Conservation (phyloP, 2,113 vertebrate species). For the Donacobius atricapilla region DNA sequence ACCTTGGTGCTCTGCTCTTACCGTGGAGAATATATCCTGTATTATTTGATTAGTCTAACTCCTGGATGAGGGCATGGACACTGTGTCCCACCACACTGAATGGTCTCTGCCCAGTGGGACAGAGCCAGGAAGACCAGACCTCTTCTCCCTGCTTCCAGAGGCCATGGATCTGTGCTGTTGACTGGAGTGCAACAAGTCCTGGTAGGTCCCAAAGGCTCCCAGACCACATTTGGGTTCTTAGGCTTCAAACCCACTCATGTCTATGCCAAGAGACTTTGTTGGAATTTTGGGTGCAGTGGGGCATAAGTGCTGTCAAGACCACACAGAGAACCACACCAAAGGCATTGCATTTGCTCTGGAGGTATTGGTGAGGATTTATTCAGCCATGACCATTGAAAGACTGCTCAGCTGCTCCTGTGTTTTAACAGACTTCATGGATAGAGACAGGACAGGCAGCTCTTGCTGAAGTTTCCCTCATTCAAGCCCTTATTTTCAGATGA, state of each 20-base stretch:
- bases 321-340: background rate
- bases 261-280: background rate
- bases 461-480: background rate
- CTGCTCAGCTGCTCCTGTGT: background rate
- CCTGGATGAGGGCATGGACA: background rate
- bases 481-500: background rate
- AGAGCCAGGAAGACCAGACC: background rate
- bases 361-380: background rate
- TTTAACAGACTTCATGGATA: background rate
- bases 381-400: background rate
- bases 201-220: background rate
- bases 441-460: background rate
- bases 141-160: background rate
- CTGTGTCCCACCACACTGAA: background rate
- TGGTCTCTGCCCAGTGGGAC: background rate
- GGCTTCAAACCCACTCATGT: background rate
- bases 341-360: background rate
- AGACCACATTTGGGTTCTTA: background rate
- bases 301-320: background rate
- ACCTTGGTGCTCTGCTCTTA: background rate
- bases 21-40: fast-evolving
- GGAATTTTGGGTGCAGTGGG: background rate
- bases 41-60: background rate
- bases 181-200: background rate
- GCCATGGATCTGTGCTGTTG: too few species aligned